These are phyloP conservation scores for Muscicapa adusta DNA, from an alignment of 2,113 vertebrate species.

Conservation along the genomic window DNA sequence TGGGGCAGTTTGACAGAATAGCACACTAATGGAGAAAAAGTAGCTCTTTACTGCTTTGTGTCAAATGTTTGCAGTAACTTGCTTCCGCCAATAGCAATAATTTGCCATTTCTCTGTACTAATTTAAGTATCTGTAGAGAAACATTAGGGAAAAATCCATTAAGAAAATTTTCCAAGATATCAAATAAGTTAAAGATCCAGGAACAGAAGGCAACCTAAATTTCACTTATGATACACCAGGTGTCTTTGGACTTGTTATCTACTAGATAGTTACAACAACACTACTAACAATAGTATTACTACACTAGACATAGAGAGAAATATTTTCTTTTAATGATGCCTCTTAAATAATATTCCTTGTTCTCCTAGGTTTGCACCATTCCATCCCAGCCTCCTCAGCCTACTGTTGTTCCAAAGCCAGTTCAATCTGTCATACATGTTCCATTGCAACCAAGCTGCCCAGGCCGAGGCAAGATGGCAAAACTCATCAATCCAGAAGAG, in stretches of 20 bases:
- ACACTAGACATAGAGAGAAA: not conserved
- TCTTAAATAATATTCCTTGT: not conserved
- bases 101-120: not conserved
- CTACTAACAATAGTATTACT: not conserved
- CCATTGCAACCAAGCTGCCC: slow-evolving; percentile 84
- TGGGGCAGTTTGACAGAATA: not conserved
- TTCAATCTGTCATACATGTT: slow-evolving; percentile 80
- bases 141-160: not conserved
- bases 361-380: slow-evolving; percentile 71
- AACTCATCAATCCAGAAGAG: slow-evolving; percentile 91
- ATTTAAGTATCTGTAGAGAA: not conserved
- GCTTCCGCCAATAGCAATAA: not conserved
- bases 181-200: not conserved
- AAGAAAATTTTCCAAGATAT: not conserved
- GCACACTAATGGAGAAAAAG: not conserved
- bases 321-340: not conserved
- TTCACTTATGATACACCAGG: not conserved
- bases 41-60: not conserved
- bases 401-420: slow-evolving; percentile 81
- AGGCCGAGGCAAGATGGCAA: slow-evolving; percentile 90
- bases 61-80: not conserved
- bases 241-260: not conserved
- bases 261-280: not conserved
- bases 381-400: slow-evolving; percentile 85
- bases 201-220: not conserved